Conservation (phyloP, 2,888 invertebrate genomes). For the Hofmannophila pseudospretella region DNA sequence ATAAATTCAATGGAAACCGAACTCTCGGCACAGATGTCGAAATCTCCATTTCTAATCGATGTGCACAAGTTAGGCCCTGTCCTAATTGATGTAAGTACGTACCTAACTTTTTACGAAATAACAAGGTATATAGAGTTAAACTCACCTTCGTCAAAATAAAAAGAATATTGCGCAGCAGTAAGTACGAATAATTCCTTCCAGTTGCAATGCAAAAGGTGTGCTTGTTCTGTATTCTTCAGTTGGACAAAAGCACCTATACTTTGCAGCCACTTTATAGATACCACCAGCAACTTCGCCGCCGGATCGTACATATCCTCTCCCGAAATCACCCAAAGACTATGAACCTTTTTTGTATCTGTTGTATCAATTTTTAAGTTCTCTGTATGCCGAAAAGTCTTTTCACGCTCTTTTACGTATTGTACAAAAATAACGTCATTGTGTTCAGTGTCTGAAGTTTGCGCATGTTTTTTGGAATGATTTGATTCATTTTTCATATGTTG, state of each 20-base stretch:
- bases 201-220: constrained; percentile 84
- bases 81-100: too few relatives aligned
- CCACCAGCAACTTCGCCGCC: constrained; percentile 85
- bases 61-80: too few relatives aligned
- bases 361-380: constrained; percentile 22
- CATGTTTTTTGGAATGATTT: constrained; percentile 24
- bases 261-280: constrained; percentile 88
- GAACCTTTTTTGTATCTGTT: constrained; percentile 20
- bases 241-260: constrained; percentile 86
- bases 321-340: constrained; percentile 57
- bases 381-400: constrained; percentile 22
- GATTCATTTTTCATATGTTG: constrained; percentile 47
- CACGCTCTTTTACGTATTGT: constrained; percentile 23
- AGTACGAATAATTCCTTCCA: constrained; percentile 92
- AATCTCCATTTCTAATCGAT: too few relatives aligned
- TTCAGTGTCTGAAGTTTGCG: constrained; percentile 8
- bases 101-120: too few relatives aligned
- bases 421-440: constrained; percentile 18
- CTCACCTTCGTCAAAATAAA: constrained; percentile 85
- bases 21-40: too few relatives aligned
- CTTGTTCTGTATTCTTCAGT: constrained; percentile 81
- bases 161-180: constrained; percentile 89
- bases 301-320: constrained; percentile 78
- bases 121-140: too few relatives aligned
- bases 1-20: too few relatives aligned